Percentiles rank a stretch among this genome's conserved stretches.
phyloP scores from a whole-genome alignment of 2,888 invertebrate species.

The Dyspetes luteomarginatus region DNA sequence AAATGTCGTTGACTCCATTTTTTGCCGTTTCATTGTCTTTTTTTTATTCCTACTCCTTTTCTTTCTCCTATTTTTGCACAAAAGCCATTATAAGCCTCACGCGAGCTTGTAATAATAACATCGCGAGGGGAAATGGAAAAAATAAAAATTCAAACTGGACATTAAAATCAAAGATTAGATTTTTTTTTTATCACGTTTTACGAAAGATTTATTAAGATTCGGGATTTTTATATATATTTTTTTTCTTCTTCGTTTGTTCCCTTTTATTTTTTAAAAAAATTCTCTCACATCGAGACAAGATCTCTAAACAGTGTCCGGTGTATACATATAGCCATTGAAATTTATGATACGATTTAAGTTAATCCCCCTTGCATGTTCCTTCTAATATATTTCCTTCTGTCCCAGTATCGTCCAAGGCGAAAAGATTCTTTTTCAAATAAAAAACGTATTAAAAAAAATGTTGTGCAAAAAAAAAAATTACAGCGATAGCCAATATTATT shows the following conservation, averaged over 20 bases:
- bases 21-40: slow-evolving; percentile 27
- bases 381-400: neutral
- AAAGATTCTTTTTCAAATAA: neutral
- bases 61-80: neutral
- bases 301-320: neutral
- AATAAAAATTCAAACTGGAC: slow-evolving; percentile 46
- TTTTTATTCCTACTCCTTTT: neutral
- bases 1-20: slow-evolving; percentile 56
- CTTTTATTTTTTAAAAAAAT: neutral
- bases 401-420: neutral
- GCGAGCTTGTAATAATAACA: slow-evolving; percentile 43
- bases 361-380: slow-evolving; percentile 5
- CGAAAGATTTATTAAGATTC: slow-evolving; percentile 5
- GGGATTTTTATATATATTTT: neutral
- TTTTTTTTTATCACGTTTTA: neutral
- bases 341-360: slow-evolving; percentile 17
- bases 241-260: neutral
- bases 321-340: slow-evolving; percentile 14
- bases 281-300: slow-evolving; percentile 1
- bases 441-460: neutral
- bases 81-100: slow-evolving; percentile 16
- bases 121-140: slow-evolving; percentile 49
- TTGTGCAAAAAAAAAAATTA: neutral
- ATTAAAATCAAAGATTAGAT: slow-evolving; percentile 1
- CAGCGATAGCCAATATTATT: too few species aligned